Conservation (phyloP, 1,140 invertebrate genomes). For the Leptopilina clavipes region DNA sequence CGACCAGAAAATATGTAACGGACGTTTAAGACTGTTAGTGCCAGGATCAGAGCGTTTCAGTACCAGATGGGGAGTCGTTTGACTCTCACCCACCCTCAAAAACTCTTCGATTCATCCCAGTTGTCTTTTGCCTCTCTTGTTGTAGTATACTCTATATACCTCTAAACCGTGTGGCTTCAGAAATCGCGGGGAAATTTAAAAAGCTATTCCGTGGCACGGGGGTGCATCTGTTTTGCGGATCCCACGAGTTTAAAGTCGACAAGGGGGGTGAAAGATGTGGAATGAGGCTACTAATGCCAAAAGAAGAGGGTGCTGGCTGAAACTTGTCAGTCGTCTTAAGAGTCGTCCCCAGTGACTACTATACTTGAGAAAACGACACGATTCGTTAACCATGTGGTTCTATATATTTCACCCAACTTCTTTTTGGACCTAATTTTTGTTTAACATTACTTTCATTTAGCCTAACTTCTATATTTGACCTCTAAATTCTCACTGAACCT, state of each 20-base stretch:
- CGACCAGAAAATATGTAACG: constrained; percentile 52
- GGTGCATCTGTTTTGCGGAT: constrained; percentile 44
- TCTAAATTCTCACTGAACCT: no score
- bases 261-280: not conserved
- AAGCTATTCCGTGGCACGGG: constrained; percentile 44
- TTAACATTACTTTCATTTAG: no score
- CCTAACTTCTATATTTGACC: no score
- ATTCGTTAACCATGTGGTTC: constrained; percentile 11
- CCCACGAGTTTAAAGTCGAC: constrained; percentile 29
- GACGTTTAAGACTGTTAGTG: constrained; percentile 53
- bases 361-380: constrained; percentile 26
- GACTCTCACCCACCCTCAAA: constrained; percentile 8
- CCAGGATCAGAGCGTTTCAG: constrained; percentile 45
- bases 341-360: constrained; percentile 18
- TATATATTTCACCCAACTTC: no score
- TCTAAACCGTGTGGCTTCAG: constrained; percentile 13
- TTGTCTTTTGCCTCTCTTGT: constrained; percentile 35
- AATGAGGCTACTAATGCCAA: not conserved
- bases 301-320: not conserved
- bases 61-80: constrained; percentile 43
- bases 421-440: no score
- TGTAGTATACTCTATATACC: no score
- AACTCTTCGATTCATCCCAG: constrained; percentile 28
- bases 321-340: constrained; percentile 31
- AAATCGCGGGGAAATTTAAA: constrained; percentile 44